Evolutionary conservation across 1,140 invertebrate species (phyloP), one percentile per base, ranked within the genome.

Genomic region (Epicauta chinensis): DNA sequence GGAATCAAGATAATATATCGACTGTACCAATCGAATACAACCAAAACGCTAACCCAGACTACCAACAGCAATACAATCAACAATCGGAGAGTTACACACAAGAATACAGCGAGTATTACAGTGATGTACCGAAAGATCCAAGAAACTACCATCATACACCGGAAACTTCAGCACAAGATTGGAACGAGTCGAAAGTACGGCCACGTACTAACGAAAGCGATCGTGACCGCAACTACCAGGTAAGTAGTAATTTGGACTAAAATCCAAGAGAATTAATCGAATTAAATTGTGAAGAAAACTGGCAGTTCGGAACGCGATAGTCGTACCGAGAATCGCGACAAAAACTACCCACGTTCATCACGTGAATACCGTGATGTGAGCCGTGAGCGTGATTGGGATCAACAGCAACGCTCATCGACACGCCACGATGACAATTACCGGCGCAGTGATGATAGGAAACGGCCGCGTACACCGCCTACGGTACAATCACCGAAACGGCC

Each of bases 101-200:
- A 37, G 66, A 79, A 58, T 74, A 75, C 55, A 60, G 52, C 46
- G 78, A 80, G 44, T 80, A 78, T 59, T 78, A 78, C 58, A 70
- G 63, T 56, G 76, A 79, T 42, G 63, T 70, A 35, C 77, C 77
- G 1, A 80, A 80, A 70, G 78, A 81, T 66, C 78, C 78, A 2
- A 69, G 76, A 44, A 73, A 74, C 32, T 79, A 80, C 59, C 77
- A 78, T 58, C 76, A 78, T 61, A 67, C 74, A n/a, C 72, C 74
- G 3, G 75, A 77, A 36, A 55, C 53, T 3, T 23, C 23, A 7
- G 7, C 23, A 5, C 4, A 7, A 5, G 73, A 72, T 2, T 78
- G 76, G 75, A 76, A 71, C 50, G 53, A 60, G 32, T 68, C 67
- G 48, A 60, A 62, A 47, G 67, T 79, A 40, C 73, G 73, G 40